These are phyloP conservation scores for Mellilla xanthometata DNA, from an alignment of 2,888 invertebrate species.

Conservation along the genomic window DNA sequence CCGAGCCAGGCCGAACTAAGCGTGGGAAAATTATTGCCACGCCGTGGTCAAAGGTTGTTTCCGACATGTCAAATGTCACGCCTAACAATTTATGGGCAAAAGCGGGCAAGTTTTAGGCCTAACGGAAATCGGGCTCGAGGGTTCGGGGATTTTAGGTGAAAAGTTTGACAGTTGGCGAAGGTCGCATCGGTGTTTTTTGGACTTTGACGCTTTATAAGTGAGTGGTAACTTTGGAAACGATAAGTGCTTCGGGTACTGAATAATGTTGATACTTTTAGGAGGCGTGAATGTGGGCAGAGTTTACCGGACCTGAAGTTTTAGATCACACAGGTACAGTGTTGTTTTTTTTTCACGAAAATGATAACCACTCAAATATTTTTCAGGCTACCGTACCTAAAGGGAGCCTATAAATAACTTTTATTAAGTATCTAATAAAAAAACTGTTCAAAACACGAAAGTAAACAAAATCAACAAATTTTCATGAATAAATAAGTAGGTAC, in stretches of 20 bases:
- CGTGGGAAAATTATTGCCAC: conserved; percentile 29
- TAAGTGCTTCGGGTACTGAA: not conserved
- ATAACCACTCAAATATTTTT: too few relatives aligned
- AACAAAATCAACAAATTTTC: not conserved
- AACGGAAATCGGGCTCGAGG: conserved; percentile 20
- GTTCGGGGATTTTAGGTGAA: conserved; percentile 15
- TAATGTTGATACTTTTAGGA: too few relatives aligned
- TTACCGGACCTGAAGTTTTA: too few relatives aligned
- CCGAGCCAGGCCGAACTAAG: conserved; percentile 21
- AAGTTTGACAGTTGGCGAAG: conserved; percentile 18
- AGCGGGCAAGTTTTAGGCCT: conserved; percentile 18
- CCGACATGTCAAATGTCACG: conserved; percentile 31
- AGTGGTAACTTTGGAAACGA: not conserved
- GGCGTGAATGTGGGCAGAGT: too few relatives aligned
- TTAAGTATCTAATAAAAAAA: too few relatives aligned
- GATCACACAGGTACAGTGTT: too few relatives aligned
- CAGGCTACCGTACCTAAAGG: too few relatives aligned
- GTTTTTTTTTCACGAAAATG: too few relatives aligned
- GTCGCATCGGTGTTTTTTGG: conserved; percentile 9
- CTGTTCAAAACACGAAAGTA: too few relatives aligned
- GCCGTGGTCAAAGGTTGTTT: conserved; percentile 28
- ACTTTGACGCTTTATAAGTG: conserved; percentile 9
- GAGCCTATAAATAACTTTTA: too few relatives aligned
- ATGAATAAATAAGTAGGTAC: conserved; percentile 1
- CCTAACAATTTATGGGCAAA: conserved; percentile 32